Evolutionary conservation across 1,140 invertebrate genomes (phyloP), one percentile per base, ranked within the genome.

Genomic region (Mizuhopecten yessoensis): DNA sequence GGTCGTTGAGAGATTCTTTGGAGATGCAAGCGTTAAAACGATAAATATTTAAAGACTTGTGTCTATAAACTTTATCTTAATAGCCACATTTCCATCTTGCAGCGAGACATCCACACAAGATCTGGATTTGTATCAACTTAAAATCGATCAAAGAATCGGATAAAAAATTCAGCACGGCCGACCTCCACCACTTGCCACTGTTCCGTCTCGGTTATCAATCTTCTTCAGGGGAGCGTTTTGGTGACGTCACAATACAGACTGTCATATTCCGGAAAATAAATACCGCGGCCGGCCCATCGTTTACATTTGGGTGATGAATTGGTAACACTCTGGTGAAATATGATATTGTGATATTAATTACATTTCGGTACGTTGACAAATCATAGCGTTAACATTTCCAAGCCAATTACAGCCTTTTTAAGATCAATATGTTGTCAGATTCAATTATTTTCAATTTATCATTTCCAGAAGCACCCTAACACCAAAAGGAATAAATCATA

Each of bases 191-290:
- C n/a, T 75, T 75, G 57, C 17, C n/a, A 13, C 29, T n/a, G 23
- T 29, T 9, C 29, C n/a, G 5, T 75, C 57, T n/a, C 20, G 9
- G n/a, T 17, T 29, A 75, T 75, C 57, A n/a, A 75, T 75, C 57
- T 29, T 75, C 57, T 75, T 75, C 57, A 75, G 23, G 11, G n/a
- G 57, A 75, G 23, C 15, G n/a, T 75, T 75, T 75, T 75, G 57
- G 57, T 75, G 57, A 75, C 57, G 57, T 75, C 57, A 75, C 57
- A 75, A 75, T 75, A 75, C 57, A 17, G n/a, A 75, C 29, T 75
- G 57, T 75, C 57, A 75, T 75, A 75, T 75, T 75, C 57, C 57
- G 57, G 57, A 75, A 75, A 75, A 75, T 75, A 75, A 75, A 75
- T 75, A 75, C 57, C 57, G 23, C 57, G 57, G 29, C 57, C 57